Conservation (phyloP, 2,888 invertebrate species). For the Heteropelma amictum region DNA sequence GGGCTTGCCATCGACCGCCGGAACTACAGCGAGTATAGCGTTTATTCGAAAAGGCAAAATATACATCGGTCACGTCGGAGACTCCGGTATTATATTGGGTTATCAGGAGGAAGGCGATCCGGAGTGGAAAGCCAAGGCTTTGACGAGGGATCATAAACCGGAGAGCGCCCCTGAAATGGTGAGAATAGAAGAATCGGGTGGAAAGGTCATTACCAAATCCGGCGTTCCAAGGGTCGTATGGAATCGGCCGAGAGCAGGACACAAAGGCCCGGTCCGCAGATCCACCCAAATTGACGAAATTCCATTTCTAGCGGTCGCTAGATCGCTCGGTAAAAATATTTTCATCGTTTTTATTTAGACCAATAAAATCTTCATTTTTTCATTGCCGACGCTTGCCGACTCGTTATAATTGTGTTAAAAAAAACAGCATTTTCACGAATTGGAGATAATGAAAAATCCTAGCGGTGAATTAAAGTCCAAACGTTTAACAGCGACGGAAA, state of each 20-base stretch:
- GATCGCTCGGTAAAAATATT: conserved; percentile 86
- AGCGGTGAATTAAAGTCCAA: too few species aligned
- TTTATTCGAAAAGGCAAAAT: conserved; percentile 96
- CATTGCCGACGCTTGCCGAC: neutral
- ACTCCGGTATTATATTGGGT: conserved; percentile 95
- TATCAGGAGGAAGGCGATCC: conserved; percentile 85
- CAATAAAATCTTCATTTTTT: neutral
- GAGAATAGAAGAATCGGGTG: conserved; percentile 90
- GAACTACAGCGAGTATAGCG: conserved; percentile 97
- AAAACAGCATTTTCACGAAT: too few species aligned
- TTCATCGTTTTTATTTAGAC: neutral
- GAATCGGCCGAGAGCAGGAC: conserved; percentile 93
- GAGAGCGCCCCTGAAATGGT: conserved; percentile 90
- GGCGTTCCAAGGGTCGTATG: conserved; percentile 98
- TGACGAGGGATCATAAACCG: conserved; percentile 97
- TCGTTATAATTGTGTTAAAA: too few species aligned
- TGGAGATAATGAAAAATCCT: too few species aligned
- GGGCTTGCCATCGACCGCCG: conserved; percentile 97
- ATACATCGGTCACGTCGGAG: conserved; percentile 99
- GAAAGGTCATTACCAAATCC: conserved; percentile 87
- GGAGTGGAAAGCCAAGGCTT: conserved; percentile 88
- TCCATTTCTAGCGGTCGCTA: conserved; percentile 96
- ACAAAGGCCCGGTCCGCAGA: conserved; percentile 91
- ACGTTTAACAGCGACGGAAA: too few species aligned
- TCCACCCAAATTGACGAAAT: conserved; percentile 96